Evolutionary conservation across 2,888 invertebrate genomes (phyloP), one percentile per base, ranked within the genome.

Genomic region (Hoplodrina blanda): DNA sequence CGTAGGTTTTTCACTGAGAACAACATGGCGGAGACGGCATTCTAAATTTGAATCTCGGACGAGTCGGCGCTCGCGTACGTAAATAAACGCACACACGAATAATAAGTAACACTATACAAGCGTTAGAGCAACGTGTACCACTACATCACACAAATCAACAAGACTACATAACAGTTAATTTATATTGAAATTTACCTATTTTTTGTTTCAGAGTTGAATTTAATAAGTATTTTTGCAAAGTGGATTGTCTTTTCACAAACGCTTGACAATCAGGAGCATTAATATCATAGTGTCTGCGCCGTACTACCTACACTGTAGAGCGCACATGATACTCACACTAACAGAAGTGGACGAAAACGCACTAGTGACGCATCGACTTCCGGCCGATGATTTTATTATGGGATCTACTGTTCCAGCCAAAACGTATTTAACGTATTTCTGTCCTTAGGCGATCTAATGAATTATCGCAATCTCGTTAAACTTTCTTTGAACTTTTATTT

Each of bases 11-110:
- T 94, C 95, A 93, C 93, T 85, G 91, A 93, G 92, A 94, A 92
- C 95, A 95, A 95, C 95, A 95, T 95, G 96, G 95, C 95, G 96
- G 95, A 93, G 95, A 93, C 94, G 94, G 93, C 90, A 94, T 95
- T 96, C 96, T 96, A 96, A 94, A 93, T 96, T 95, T 95, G 96
- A 95, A 96, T 94, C 95, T 95, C 95, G 96, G 95, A 94, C 96
- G 95, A 95, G 95, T 95, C 95, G 95, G 95, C 94, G 96, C 95
- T 95, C 94, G 95, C 93, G 94, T 95, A 95, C 96, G 95, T 95
- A 96, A 95, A 96, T 96, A 96, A 95, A 95, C 96, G 93, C 95
- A 96, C 96, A 95, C 95, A 95, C 91, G 91, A 93, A 92, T 92
- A 94, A 92, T 94, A 94, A 93, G 95, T 94, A 95, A 95, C 93